Base-by-base conservation (phyloP, 2,888 invertebrate genomes). In the Exephanes ischioxanthus region DNA sequence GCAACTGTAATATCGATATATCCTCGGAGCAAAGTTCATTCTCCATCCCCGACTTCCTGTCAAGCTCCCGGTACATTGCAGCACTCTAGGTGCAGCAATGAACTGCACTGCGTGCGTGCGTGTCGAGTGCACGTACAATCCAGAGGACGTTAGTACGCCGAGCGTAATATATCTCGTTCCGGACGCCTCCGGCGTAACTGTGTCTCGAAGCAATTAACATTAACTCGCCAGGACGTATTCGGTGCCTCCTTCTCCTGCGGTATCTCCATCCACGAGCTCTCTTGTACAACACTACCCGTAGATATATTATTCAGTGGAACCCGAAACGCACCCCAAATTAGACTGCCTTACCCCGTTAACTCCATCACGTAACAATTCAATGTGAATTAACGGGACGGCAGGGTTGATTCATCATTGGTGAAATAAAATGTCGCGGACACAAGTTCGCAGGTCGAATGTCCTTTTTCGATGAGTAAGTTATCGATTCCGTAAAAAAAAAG, bases 121-220 rank as follows among this genome's bases (percentile, higher is more conserved):
- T 77, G 72, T 76, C 82, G 83, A 72, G 76, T 73, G 41, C 67
- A 82, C 72, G 66, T 45, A 77, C 61, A 33, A 77, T 67, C 77
- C 48, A 63, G 77, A 73, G 78, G 68, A 73, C 80, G 83, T 83
- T 80, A 61, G 77, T 86, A 86, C 80, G 77, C 80, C 77, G 80
- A 77, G 77, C 76, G 77, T 83, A 86, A 86, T 86, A 83, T 83
- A 86, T 86, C 85, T 77, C 80, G 83, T 83, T 86, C 85, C 83
- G 83, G 85, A 83, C 83, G 85, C 85, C 85, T 80, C 83, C 67
- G 80, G 85, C 85, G 85, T 86, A 86, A 77, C 80, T 83, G 83
- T 80, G 83, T 86, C 85, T 86, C 83, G 85, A 77, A 86, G 85
- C 85, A 86, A 85, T 86, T 86, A 86, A 86, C 85, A 86, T 86